Percentiles rank a stretch among this genome's conserved stretches.
phyloP scores from a whole-genome alignment of 2,888 invertebrate species.

The Rugalucina vietnamica region DNA sequence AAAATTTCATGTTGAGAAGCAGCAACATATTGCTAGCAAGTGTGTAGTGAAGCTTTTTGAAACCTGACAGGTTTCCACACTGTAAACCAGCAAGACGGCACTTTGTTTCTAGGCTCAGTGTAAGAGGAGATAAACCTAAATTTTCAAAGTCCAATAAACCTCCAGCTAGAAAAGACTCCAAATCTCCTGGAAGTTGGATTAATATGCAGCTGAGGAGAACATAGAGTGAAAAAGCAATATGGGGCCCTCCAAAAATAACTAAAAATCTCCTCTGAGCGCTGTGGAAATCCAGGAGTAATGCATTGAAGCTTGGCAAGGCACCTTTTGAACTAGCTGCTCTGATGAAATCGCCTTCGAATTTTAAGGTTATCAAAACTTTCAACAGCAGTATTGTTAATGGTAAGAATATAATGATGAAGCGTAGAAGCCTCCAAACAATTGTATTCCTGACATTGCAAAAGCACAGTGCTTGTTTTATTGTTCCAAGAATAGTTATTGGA shows the following conservation, averaged over 20 bases:
- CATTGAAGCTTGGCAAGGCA: conserved; percentile 38
- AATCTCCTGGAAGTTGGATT: no score
- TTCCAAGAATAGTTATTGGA: conserved; percentile 37
- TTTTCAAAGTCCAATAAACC: no score
- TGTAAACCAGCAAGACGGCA: no score
- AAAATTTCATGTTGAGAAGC: conserved; percentile 40
- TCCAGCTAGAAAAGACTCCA: no score
- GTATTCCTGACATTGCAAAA: not conserved
- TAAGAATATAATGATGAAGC: conserved; percentile 18
- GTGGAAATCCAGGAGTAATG: conserved; percentile 31
- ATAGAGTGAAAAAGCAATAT: no score
- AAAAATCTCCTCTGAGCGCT: conserved; percentile 24
- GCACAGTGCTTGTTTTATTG: conserved; percentile 26
- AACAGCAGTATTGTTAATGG: conserved; percentile 15
- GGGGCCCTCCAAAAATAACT: no score
- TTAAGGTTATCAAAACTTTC: conserved; percentile 18
- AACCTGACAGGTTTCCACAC: no score
- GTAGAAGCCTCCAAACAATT: conserved; percentile 9
- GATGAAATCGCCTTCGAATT: conserved; percentile 1
- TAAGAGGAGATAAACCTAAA: no score
- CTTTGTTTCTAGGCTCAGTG: no score
- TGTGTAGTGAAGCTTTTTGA: no score
- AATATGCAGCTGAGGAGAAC: no score
- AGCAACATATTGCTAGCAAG: no score
- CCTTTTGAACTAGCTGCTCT: conserved; percentile 30